phyloP scores from a whole-genome alignment of 2,888 invertebrate species.

The Nemapogon koenigi region DNA sequence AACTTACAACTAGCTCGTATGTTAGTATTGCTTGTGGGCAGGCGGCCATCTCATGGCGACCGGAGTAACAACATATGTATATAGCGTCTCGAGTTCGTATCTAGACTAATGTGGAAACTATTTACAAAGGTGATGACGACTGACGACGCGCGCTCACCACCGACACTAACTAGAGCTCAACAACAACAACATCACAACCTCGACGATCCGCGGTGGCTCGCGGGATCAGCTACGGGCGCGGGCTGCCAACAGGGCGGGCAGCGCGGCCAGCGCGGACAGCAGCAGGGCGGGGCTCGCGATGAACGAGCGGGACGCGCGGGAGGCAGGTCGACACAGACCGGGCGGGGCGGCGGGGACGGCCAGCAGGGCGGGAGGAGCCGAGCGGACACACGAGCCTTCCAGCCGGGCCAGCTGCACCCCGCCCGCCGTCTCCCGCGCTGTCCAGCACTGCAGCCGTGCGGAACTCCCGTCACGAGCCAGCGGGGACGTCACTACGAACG shows the following conservation, averaged over 20 bases:
- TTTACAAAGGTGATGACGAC: no score
- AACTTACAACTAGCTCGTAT: conserved; percentile 25
- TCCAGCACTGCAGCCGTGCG: conserved; percentile 78
- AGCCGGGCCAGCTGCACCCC: conserved; percentile 66
- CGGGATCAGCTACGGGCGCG: no score
- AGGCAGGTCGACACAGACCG: neutral
- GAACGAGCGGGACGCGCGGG: neutral
- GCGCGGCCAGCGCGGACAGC: neutral
- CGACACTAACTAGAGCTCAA: no score
- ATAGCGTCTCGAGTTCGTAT: no score
- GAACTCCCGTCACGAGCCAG: conserved; percentile 70
- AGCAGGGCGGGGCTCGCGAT: neutral
- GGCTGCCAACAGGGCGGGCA: no score
- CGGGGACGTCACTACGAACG: conserved; percentile 84
- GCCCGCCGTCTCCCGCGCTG: conserved; percentile 69
- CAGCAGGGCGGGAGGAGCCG: conserved; percentile 20
- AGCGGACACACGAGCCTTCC: conserved; percentile 69
- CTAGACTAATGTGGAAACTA: no score
- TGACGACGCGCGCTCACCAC: no score
- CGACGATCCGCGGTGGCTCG: no score
- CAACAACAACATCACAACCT: no score
- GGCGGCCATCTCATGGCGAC: conserved; percentile 51
- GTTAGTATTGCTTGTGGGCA: conserved; percentile 57
- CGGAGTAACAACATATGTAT: no score
- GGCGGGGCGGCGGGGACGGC: conserved; percentile 30